Evolutionary conservation across 2,113 vertebrate species (phyloP).

Genomic region (Muntiacus muntjak): DNA sequence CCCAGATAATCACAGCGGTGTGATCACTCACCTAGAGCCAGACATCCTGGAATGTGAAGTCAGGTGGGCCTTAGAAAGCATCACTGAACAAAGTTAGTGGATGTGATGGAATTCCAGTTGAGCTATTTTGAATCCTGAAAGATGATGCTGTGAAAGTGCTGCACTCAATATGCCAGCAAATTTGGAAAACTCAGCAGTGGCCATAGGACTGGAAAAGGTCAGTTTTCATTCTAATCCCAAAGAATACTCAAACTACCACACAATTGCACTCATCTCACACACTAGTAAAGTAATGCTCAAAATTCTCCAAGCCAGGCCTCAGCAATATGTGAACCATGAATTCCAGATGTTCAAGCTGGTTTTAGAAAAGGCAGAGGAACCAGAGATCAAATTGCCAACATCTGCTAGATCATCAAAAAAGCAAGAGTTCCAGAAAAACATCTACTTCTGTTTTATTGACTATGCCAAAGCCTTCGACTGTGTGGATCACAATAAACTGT

Average conservation of each 20-base stretch:
- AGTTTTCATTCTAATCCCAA: not conserved
- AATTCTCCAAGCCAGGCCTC: not conserved
- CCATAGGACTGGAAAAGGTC: not conserved
- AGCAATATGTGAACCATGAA: not conserved
- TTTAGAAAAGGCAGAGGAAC: no score
- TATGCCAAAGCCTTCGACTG: no score
- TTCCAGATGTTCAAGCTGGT: not conserved
- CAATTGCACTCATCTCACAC: not conserved
- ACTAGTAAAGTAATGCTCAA: not conserved
- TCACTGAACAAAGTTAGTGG: not conserved
- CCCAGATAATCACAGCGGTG: not conserved
- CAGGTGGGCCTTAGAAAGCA: not conserved
- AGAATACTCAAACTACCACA: accelerated
- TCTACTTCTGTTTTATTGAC: no score
- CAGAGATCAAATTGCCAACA: not conserved
- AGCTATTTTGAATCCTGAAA: no score
- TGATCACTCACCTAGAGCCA: not conserved
- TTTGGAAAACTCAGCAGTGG: not conserved
- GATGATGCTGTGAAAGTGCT: not conserved
- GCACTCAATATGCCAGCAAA: not conserved
- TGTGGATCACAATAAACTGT: no score
- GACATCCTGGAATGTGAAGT: not conserved
- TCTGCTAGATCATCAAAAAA: not conserved
- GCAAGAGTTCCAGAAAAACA: not conserved
- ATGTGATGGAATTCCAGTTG: not conserved